Conservation (phyloP, 1,140 invertebrate species). For the Bombyx mori region ASM3026992v2 NC_085128.1:11924501-11925000, state of each 20-base stretch:
- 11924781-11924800: slow-evolving; percentile 6
- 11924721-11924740: too few species aligned
- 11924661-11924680: slow-evolving; percentile 2
- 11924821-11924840: slow-evolving; percentile 22
- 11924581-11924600: slow-evolving; percentile 18
- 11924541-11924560: slow-evolving; percentile 16
- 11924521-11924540: slow-evolving; percentile 22
- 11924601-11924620: slow-evolving; percentile 15
- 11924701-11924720: too few species aligned
- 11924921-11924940: slow-evolving; percentile 61
- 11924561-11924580: slow-evolving; percentile 20
- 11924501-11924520: slow-evolving; percentile 8
- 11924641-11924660: slow-evolving; percentile 14
- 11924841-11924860: slow-evolving; percentile 42
- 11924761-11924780: background rate
- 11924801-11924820: slow-evolving; percentile 12
- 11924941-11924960: slow-evolving; percentile 71
- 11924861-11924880: slow-evolving; percentile 50
- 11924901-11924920: slow-evolving; percentile 50
- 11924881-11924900: slow-evolving; percentile 57
- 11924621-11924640: slow-evolving; percentile 13
- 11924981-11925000: slow-evolving; percentile 52
- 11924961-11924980: slow-evolving; percentile 66
- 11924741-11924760: too few species aligned
- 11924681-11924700: background rate